phyloP scores from a whole-genome alignment of 1,140 invertebrate genomes.

The Lethocerus indicus region DNA sequence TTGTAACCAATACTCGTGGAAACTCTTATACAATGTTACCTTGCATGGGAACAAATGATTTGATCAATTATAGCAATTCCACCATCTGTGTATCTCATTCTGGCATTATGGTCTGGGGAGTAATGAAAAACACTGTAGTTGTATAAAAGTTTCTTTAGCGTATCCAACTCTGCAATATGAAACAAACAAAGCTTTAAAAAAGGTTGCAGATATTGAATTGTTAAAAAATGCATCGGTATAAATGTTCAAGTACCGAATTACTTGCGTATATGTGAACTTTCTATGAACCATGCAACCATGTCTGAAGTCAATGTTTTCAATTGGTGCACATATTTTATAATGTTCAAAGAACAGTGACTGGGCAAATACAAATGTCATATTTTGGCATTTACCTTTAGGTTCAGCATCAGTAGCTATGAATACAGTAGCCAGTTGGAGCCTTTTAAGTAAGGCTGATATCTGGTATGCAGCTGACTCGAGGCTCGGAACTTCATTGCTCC shows the following conservation, averaged over 20 bases:
- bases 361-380: too few species aligned
- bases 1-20: too few species aligned
- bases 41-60: conserved; percentile 78
- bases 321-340: too few species aligned
- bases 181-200: conserved; percentile 4
- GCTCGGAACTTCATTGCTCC: conserved; percentile 48
- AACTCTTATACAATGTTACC: too few species aligned
- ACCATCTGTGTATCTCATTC: conserved; percentile 54
- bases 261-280: too few species aligned
- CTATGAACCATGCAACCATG: too few species aligned
- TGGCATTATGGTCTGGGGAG: conserved; percentile 25
- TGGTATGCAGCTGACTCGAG: conserved; percentile 52
- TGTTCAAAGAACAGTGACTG: too few species aligned
- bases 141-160: conserved; percentile 27
- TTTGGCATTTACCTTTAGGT: conserved; percentile 27
- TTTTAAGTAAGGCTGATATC: conserved; percentile 38
- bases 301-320: too few species aligned
- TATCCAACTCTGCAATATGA: conserved; percentile 29
- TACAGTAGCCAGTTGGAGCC: conserved; percentile 39
- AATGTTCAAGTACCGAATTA: too few species aligned
- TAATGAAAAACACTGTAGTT: conserved; percentile 31
- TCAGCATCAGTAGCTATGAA: conserved; percentile 74
- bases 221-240: too few species aligned
- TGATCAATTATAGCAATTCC: conserved; percentile 90
- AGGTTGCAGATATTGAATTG: too few species aligned